Evolutionary conservation across 2,888 invertebrate species (phyloP).

Genomic region (Chelonus formosanus): DNA sequence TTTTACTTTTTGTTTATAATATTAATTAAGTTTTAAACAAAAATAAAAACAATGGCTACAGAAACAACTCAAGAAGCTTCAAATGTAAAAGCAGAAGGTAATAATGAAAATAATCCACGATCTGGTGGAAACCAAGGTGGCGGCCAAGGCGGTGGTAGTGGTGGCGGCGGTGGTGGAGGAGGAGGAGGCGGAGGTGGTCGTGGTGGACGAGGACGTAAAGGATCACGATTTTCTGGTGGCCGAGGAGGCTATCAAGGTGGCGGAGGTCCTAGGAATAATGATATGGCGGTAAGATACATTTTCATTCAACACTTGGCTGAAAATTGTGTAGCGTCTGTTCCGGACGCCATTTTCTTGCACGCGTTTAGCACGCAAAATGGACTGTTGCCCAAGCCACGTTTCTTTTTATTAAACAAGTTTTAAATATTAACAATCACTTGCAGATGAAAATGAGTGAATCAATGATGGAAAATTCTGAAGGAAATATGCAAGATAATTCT

Average conservation of each 20-base stretch:
- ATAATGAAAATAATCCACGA: slow-evolving; percentile 50
- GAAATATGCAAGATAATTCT: slow-evolving; percentile 28
- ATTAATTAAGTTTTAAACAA: neutral
- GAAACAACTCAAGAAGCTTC: slow-evolving; percentile 53
- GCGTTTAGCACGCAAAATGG: slow-evolving; percentile 2
- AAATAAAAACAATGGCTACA: slow-evolving; percentile 45
- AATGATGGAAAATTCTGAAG: slow-evolving; percentile 49
- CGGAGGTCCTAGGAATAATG: slow-evolving; percentile 42
- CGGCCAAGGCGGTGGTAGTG: slow-evolving; percentile 47
- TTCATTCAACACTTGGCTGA: neutral
- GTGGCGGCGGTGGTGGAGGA: slow-evolving; percentile 54
- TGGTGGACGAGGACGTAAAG: slow-evolving; percentile 56
- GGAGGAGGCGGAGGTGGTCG: slow-evolving; percentile 52
- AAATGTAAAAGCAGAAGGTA: slow-evolving; percentile 49
- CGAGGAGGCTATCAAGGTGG: slow-evolving; percentile 44
- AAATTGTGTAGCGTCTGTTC: neutral
- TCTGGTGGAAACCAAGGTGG: slow-evolving; percentile 42
- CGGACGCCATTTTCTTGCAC: slow-evolving; percentile 32
- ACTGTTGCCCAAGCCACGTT: neutral
- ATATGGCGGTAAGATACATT: slow-evolving; percentile 29
- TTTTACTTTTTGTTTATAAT: slow-evolving; percentile 1
- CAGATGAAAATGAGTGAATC: slow-evolving; percentile 61
- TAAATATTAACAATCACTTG: neutral
- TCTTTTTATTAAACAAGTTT: too few relatives aligned
- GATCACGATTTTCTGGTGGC: slow-evolving; percentile 56